Conservation (phyloP, 2,113 vertebrate species). For the Corythaeola cristata region DNA sequence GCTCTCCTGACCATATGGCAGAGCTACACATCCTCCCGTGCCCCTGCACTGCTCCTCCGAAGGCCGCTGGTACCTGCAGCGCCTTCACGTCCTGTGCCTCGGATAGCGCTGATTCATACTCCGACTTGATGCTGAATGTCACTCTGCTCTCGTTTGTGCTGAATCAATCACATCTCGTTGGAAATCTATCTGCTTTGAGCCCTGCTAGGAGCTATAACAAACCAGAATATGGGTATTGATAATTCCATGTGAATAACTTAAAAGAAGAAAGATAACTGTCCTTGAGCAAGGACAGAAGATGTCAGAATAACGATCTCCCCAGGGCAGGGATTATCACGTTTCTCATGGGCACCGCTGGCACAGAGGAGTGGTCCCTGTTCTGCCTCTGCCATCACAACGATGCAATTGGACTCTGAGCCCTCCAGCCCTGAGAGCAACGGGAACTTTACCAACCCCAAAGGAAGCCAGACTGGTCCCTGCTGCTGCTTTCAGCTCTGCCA, state of each 20-base stretch:
- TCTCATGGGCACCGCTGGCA: background rate
- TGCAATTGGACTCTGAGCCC: background rate
- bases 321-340: background rate
- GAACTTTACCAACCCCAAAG: background rate
- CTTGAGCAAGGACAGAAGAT: background rate
- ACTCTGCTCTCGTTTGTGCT: background rate
- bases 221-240: background rate
- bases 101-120: fast-evolving
- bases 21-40: background rate
- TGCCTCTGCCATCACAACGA: background rate
- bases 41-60: background rate
- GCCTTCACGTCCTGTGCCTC: fast-evolving
- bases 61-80: background rate
- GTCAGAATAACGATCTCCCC: background rate
- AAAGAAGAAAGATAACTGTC: background rate
- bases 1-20: background rate
- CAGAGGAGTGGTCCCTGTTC: background rate
- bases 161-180: background rate
- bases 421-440: background rate
- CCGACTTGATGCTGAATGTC: background rate
- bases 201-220: background rate
- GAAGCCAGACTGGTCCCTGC: too few species aligned
- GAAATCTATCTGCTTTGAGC: background rate
- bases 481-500: background rate
- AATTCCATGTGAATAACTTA: background rate